Evolutionary conservation across 2,888 invertebrate genomes (phyloP), one percentile per base, ranked within the genome.

Genomic region (Noctua janthina): DNA sequence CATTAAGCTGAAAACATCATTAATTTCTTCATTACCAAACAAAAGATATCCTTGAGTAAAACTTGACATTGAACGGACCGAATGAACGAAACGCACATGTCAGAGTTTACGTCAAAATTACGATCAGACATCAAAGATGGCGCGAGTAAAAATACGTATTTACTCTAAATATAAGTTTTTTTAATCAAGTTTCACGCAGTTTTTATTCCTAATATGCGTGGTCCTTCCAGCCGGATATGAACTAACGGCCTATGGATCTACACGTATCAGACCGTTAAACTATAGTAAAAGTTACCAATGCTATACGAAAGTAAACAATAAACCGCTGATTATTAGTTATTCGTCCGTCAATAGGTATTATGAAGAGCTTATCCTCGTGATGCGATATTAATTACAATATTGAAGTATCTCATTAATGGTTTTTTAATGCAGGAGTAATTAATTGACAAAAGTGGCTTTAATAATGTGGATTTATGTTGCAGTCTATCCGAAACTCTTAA

Each of bases 51-150:
- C 71, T 83, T 56, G 54, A 35, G 73, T 46, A 76, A 84, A 82
- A 75, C 69, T 78, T 84, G 84, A 87, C 90, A 89, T 90, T 90
- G 89, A 90, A 83, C 78, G 51, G 49, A 77, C 78, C 56, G 73
- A 51, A 82, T 56, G 51, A 76, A 78, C 81, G 54, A 76, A 87
- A 87, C 81, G 79, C 86, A 90, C 70, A 81, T 87, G 86, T 79
- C 77, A 71, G 43, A 77, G 79, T 84, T 87, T 82, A 89, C 89
- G 80, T 87, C 86, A 84, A 86, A 81, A 87, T 89, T 82, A 87
- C 83, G 86, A 83, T 74, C 87, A 71, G 66, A 85, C 86, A 67
- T 89, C 84, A 89, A 90, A 79, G 78, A 79, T 83, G 79, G 73
- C 74, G 69, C 56, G 68, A 54, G 78, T 84, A 82, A 85, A 90